Percentiles rank a stretch among this genome's conserved stretches.
Conservation (phyloP, 2,888 invertebrate genomes). For the Bellardia bayeri region DNA sequence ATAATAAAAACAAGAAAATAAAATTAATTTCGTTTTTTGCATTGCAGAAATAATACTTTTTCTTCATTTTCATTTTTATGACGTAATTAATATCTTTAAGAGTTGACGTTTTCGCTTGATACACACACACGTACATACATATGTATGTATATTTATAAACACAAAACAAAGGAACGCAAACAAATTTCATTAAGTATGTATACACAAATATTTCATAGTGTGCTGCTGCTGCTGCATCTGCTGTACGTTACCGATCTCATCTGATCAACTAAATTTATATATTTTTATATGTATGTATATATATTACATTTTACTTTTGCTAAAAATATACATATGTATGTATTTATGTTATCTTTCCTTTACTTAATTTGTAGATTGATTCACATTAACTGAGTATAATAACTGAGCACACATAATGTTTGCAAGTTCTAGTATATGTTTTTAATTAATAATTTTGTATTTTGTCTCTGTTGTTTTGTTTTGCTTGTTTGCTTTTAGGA, state of each 20-base stretch:
- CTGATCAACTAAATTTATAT: constrained; percentile 38
- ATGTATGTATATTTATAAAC: neutral
- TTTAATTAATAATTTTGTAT: constrained; percentile 50
- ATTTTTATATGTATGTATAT: constrained; percentile 36
- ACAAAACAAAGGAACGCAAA: neutral
- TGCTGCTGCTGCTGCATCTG: constrained; percentile 13
- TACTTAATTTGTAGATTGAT: constrained; percentile 60
- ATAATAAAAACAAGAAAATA: constrained; percentile 41
- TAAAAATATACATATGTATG: constrained; percentile 59
- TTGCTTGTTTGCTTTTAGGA: constrained; percentile 22
- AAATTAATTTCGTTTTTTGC: constrained; percentile 64
- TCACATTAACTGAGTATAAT: constrained; percentile 71
- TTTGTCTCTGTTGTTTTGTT: constrained; percentile 39
- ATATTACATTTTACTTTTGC: constrained; percentile 62
- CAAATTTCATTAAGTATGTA: neutral
- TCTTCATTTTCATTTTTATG: constrained; percentile 43
- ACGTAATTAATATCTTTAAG: constrained; percentile 38
- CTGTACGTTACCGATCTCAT: constrained; percentile 16
- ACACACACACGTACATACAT: neutral
- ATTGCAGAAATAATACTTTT: constrained; percentile 69
- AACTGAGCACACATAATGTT: constrained; percentile 70
- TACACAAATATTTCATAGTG: constrained; percentile 39
- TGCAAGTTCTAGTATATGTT: constrained; percentile 48
- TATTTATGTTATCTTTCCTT: constrained; percentile 26
- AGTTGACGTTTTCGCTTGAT: constrained; percentile 27